Base-by-base conservation (phyloP, 2,113 vertebrate genomes). In the Corydoras maculifer region DNA sequence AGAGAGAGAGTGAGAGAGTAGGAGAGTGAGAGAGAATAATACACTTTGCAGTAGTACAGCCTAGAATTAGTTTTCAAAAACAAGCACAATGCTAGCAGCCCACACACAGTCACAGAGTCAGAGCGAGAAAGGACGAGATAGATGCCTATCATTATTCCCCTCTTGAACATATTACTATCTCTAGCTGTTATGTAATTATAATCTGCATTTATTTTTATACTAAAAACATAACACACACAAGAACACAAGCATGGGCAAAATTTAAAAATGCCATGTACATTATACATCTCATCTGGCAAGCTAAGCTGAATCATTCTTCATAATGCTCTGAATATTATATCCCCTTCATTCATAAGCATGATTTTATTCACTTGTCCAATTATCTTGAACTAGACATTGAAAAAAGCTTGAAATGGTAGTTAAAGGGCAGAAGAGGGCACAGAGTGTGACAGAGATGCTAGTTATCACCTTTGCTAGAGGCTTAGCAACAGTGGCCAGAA, bases 121-220 rank as follows among this genome's bases (percentile, higher is more conserved):
- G 53, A 30, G 65, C 50, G 35, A 68, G 53, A 71, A 60, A 62
- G 15, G 59, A 72, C 32, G 18, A 62, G 58, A 70, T 73, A 62
- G 58, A 70, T 73, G 77, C 62, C 65, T 51, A 66, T 78, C 73
- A 78, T 65, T 62, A 59, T 71, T 75, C 55, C 68, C 73, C 64
- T 60, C 69, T 68, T 69, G 69, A 66, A 75, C 62, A 78, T 69
- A 65, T 71, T 68, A 69, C 69, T 69, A 72, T 74, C 73, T 65
- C 57, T 58, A 64, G 53, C 61, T 53, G 54, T 78, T 78, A 78
- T 73, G 65, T 73, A 72, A 78, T 58, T 65, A 15, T 15, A 25
- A 14, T 57, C 15, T 65, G 69, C 74, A 43, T 75, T 75, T 78
- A 73, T 58, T 58, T 69, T 65, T 49, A 58, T 63, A 62, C 63